Conservation (phyloP, 2,797 vertebrate species). For the Scarus forsteni region DNA sequence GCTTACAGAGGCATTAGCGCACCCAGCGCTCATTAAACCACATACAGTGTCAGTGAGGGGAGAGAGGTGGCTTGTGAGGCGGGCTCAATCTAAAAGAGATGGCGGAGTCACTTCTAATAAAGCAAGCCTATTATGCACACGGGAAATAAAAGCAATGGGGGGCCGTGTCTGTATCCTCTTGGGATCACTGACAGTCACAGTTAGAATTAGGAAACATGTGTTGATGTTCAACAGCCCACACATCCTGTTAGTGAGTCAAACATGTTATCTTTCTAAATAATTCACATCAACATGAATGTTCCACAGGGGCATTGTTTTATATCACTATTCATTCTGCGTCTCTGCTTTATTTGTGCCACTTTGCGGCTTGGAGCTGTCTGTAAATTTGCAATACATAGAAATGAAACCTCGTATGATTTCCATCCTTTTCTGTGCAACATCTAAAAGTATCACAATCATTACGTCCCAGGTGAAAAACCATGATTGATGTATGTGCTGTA, state of each 20-base stretch:
- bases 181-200: conserved; percentile 27
- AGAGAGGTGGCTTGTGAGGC: conserved; percentile 53
- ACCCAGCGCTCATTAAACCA: conserved; percentile 74
- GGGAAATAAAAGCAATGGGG: conserved; percentile 55
- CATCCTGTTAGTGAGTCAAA: conserved; percentile 21
- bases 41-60: conserved; percentile 67
- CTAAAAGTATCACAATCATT: conserved; percentile 33
- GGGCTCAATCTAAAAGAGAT: conserved; percentile 62
- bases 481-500: conserved; percentile 68
- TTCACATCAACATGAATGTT: conserved; percentile 44
- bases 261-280: conserved; percentile 31
- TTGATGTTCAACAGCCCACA: conserved; percentile 50
- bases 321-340: conserved; percentile 17
- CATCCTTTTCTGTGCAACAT: conserved; percentile 26
- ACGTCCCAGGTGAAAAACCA: conserved; percentile 42
- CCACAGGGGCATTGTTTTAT: conserved; percentile 31
- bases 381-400: conserved; percentile 26
- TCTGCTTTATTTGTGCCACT: conserved; percentile 11
- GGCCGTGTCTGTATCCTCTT: conserved; percentile 27
- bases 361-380: conserved; percentile 17
- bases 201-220: conserved; percentile 40
- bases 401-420: conserved; percentile 37
- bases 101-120: conserved; percentile 61
- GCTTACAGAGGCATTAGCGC: conserved; percentile 73
- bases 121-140: conserved; percentile 55